Evolutionary conservation across 2,113 vertebrate genomes (phyloP).

Genomic region (Gobio gobio): DNA sequence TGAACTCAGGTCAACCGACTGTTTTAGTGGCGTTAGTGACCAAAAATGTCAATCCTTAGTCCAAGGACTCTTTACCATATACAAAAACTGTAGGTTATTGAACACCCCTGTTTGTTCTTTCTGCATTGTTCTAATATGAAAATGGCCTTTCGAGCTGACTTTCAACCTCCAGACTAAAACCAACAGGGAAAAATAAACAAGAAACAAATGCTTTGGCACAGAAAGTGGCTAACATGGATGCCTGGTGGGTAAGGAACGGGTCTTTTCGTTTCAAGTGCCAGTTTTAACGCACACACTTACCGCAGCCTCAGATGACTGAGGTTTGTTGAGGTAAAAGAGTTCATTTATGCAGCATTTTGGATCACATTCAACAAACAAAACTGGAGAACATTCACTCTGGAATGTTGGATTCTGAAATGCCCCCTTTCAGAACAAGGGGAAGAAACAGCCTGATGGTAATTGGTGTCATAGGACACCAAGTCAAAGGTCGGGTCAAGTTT

Average conservation of each 20-base stretch:
- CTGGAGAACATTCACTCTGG: conserved; percentile 28
- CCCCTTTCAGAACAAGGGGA: conserved; percentile 3
- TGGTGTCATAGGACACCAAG: conserved; percentile 41
- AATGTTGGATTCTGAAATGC: conserved; percentile 13
- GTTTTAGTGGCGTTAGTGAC: not conserved
- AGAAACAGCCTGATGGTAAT: conserved; percentile 34
- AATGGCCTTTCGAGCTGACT: not conserved
- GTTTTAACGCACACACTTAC: conserved; percentile 11
- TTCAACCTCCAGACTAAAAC: conserved; percentile 3
- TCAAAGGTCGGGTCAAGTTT: conserved; percentile 45
- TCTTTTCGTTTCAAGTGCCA: not conserved
- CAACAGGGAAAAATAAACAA: conserved; percentile 49
- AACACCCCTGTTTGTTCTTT: not conserved
- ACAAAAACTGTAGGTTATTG: not conserved
- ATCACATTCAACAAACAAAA: conserved; percentile 35
- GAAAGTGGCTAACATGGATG: not conserved
- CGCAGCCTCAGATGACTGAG: not conserved
- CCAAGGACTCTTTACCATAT: not conserved
- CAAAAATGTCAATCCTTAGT: not conserved
- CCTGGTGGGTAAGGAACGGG: conserved; percentile 5
- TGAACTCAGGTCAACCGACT: not conserved
- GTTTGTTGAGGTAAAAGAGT: conserved; percentile 36
- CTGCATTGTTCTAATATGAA: not conserved
- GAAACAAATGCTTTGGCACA: conserved; percentile 44
- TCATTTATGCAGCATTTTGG: conserved; percentile 43